Conservation (phyloP, 1,140 invertebrate genomes). For the Oedothorax gibbosus region DNA sequence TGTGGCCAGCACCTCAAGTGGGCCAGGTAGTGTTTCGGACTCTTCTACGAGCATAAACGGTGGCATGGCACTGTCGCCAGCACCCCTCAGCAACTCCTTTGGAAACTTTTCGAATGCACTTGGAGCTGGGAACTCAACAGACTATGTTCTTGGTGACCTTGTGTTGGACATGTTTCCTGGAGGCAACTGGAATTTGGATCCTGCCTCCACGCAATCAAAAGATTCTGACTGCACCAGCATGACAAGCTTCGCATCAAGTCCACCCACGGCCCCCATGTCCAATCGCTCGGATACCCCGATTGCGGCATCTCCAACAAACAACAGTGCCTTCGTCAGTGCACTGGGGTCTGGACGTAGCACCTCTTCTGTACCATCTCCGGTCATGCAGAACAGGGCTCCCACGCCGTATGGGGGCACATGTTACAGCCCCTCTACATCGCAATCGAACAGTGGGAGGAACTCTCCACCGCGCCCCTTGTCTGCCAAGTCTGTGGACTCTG, state of each 20-base stretch:
- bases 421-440: constrained; percentile 45
- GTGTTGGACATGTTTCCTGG: constrained; percentile 45
- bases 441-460: constrained; percentile 19
- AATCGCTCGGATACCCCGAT: constrained; percentile 26
- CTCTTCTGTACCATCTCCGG: constrained; percentile 45
- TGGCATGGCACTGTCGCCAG: constrained; percentile 27
- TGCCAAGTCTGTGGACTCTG: constrained; percentile 33
- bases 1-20: constrained; percentile 48
- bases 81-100: constrained; percentile 24
- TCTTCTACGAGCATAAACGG: constrained; percentile 51
- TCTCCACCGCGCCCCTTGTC: constrained; percentile 42
- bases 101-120: constrained; percentile 38
- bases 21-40: constrained; percentile 43
- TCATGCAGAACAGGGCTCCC: constrained; percentile 28
- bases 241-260: constrained; percentile 35
- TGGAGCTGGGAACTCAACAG: constrained; percentile 8
- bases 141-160: constrained; percentile 44
- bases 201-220: constrained; percentile 30
- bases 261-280: constrained; percentile 39
- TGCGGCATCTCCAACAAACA: constrained; percentile 27
- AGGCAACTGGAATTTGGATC: constrained; percentile 37
- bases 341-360: constrained; percentile 22
- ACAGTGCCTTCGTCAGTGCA: constrained; percentile 55
- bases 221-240: constrained; percentile 32
- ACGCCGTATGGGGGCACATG: constrained; percentile 50